phyloP scores from a whole-genome alignment of 2,888 invertebrate genomes.

The Ectropis crepuscularia region DNA sequence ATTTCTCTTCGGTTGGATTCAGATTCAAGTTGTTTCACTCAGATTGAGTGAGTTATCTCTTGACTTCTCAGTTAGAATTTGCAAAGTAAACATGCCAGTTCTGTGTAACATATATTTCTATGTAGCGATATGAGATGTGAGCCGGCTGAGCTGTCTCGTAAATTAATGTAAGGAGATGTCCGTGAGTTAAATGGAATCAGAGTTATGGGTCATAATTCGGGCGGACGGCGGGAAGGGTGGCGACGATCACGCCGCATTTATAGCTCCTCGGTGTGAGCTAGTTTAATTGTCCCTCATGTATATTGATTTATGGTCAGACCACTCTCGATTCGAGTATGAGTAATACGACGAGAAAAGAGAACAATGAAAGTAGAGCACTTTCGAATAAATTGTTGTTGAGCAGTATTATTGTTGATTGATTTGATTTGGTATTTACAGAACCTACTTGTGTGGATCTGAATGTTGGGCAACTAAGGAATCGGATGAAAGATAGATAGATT shows the following conservation, averaged over 20 bases:
- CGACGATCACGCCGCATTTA: conserved; percentile 66
- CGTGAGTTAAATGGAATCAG: conserved; percentile 76
- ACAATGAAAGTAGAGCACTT: conserved; percentile 13
- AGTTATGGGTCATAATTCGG: conserved; percentile 79
- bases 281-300: conserved; percentile 53
- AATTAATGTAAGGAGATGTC: conserved; percentile 77
- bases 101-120: too few species aligned
- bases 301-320: conserved; percentile 49
- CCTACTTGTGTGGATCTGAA: too few species aligned
- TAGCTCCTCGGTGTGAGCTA: conserved; percentile 49
- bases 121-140: conserved; percentile 70
- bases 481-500: too few species aligned
- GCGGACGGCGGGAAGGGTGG: conserved; percentile 56
- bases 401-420: conserved; percentile 2
- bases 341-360: conserved; percentile 24
- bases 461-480: too few species aligned
- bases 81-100: too few species aligned
- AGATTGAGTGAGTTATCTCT: too few species aligned
- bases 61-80: too few species aligned
- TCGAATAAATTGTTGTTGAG: neutral
- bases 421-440: too few species aligned
- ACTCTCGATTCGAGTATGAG: conserved; percentile 34
- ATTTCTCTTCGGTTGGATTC: too few species aligned
- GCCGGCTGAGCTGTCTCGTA: conserved; percentile 75
- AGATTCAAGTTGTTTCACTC: too few species aligned